phyloP scores from a whole-genome alignment of 1,140 invertebrate species.

The Drosophila sp. region DNA sequence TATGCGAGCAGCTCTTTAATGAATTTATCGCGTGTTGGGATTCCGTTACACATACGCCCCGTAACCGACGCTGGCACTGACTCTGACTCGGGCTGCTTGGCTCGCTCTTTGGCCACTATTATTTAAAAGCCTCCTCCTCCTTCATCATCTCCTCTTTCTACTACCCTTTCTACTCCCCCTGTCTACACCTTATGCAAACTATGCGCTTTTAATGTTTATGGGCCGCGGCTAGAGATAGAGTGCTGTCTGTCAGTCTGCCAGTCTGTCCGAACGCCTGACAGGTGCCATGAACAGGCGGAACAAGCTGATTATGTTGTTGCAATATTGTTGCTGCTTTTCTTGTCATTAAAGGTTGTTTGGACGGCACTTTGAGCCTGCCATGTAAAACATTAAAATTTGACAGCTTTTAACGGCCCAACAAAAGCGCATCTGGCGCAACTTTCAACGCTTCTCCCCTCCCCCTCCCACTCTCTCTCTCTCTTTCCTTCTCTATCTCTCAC shows the following conservation, averaged over 20 bases:
- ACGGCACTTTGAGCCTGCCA: conserved; percentile 72
- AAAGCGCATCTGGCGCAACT: conserved; percentile 52
- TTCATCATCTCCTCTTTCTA: not conserved
- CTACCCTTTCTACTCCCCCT: too few species aligned
- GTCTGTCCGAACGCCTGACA: conserved; percentile 47
- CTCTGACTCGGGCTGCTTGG: conserved; percentile 28
- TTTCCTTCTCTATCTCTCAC: not conserved
- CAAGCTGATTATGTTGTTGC: conserved; percentile 45
- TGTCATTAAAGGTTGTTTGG: conserved; percentile 20
- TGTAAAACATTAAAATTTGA: conserved; percentile 82
- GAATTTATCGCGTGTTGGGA: conserved; percentile 81
- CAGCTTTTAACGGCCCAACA: conserved; percentile 70
- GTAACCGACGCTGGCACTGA: conserved; percentile 26
- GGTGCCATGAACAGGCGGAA: conserved; percentile 59
- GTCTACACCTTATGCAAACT: conserved; percentile 64
- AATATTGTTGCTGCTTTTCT: conserved; percentile 41
- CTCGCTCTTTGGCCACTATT: conserved; percentile 51
- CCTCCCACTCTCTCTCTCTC: not conserved
- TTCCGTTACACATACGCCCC: conserved; percentile 75
- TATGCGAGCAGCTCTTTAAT: conserved; percentile 70
- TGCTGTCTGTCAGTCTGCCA: conserved; percentile 17
- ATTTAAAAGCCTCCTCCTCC: conserved; percentile 28
- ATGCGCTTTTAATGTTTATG: conserved; percentile 74
- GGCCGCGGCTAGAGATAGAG: conserved; percentile 56
- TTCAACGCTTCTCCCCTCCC: conserved; percentile 33